Conservation (phyloP, 2,113 vertebrate species). For the Dipodomys spectabilis region DNA sequence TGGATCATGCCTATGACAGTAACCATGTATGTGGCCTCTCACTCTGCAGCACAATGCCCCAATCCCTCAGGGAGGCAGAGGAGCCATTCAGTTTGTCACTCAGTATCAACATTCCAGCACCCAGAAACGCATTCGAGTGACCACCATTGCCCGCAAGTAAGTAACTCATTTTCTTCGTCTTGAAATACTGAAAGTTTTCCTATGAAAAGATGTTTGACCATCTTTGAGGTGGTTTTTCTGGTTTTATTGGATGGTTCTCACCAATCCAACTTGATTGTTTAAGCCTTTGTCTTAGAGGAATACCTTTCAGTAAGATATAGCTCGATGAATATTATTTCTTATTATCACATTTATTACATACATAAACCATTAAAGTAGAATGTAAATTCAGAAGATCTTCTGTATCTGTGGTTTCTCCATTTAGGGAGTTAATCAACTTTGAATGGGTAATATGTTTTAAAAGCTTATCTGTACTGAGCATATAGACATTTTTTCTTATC, state of each 20-base stretch:
- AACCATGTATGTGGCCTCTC: slow-evolving; percentile 18
- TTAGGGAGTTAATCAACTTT: not conserved
- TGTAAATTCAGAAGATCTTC: not conserved
- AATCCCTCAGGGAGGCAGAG: slow-evolving; percentile 95
- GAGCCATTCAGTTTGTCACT: slow-evolving; percentile 96
- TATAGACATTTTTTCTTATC: not conserved
- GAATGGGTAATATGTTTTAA: not conserved
- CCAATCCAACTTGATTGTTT: not conserved
- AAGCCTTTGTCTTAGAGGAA: not conserved
- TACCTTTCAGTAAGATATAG: not conserved
- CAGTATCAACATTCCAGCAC: slow-evolving; percentile 97
- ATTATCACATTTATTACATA: slow-evolving; percentile 28
- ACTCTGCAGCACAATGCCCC: slow-evolving; percentile 94
- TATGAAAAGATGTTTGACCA: slow-evolving; percentile 11
- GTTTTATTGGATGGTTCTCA: not conserved
- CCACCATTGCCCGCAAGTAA: slow-evolving; percentile 97
- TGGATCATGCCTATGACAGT: not conserved
- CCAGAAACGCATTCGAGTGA: slow-evolving; percentile 95
- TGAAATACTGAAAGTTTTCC: not conserved
- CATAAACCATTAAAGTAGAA: not conserved
- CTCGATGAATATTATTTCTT: slow-evolving; percentile 28
- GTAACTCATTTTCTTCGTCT: slow-evolving; percentile 63
- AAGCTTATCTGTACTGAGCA: not conserved
- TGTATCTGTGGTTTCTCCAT: not conserved
- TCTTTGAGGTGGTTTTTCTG: not conserved